Conservation (phyloP, 2,888 invertebrate species). For the Ennomos fuscantarius region DNA sequence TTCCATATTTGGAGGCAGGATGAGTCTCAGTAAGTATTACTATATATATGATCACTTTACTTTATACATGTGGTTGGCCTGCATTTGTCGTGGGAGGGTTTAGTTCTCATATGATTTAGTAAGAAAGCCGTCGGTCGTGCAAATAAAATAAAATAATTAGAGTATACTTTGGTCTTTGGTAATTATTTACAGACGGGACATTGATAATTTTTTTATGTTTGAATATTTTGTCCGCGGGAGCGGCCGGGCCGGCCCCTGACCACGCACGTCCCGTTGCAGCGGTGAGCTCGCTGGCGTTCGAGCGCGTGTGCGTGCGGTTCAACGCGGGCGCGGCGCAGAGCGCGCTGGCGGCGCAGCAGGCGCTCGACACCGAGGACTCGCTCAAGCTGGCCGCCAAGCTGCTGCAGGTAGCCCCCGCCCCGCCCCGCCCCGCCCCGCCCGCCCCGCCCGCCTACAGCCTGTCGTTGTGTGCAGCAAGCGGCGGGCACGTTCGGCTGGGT, state of each 20-base stretch:
- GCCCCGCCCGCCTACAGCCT: too few relatives aligned
- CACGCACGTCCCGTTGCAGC: too few relatives aligned
- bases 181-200: too few relatives aligned
- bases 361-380: slow-evolving; percentile 95
- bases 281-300: slow-evolving; percentile 94
- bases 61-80: neutral
- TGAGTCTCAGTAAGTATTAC: slow-evolving; percentile 92
- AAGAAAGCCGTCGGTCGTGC: too few relatives aligned
- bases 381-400: slow-evolving; percentile 96
- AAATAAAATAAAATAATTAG: too few relatives aligned
- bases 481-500: slow-evolving; percentile 95
- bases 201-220: too few relatives aligned
- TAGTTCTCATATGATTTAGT: too few relatives aligned
- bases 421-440: too few relatives aligned
- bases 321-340: slow-evolving; percentile 98
- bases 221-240: too few relatives aligned
- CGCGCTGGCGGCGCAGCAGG: slow-evolving; percentile 93
- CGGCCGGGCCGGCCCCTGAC: too few relatives aligned
- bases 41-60: slow-evolving; percentile 10
- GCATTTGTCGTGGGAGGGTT: too few relatives aligned
- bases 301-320: slow-evolving; percentile 97
- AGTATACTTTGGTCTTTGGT: too few relatives aligned
- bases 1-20: slow-evolving; percentile 95
- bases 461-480: slow-evolving; percentile 86
- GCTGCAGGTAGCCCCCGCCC: slow-evolving; percentile 95